Evolutionary conservation across 2,888 invertebrate species (phyloP).

Genomic region (Pachycephus smyrnensis): DNA sequence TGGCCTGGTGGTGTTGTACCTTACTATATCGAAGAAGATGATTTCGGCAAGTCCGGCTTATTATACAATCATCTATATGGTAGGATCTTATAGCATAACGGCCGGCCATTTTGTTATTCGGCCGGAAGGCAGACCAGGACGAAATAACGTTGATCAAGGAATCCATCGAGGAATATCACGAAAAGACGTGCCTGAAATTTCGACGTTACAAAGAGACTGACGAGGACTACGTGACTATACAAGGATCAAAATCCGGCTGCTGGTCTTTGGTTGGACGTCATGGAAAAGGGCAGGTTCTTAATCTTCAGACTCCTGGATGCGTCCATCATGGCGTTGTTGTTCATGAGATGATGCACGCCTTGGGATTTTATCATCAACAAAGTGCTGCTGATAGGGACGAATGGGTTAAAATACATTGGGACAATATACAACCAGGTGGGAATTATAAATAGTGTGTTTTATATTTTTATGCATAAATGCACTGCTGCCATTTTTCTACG

Average conservation of each 20-base stretch:
- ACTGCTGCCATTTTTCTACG: constrained; percentile 13
- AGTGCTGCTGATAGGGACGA: constrained; percentile 82
- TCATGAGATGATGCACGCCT: constrained; percentile 83
- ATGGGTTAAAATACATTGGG: constrained; percentile 79
- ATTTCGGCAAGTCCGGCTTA: constrained; percentile 68
- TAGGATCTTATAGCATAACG: constrained; percentile 5
- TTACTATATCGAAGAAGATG: constrained; percentile 69
- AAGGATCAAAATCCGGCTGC: constrained; percentile 72
- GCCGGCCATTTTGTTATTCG: not conserved
- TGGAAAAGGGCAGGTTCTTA: constrained; percentile 73
- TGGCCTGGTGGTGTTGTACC: constrained; percentile 72
- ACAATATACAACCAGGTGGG: constrained; percentile 75
- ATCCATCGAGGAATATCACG: constrained; percentile 73
- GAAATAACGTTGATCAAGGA: constrained; percentile 69
- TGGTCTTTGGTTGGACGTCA: constrained; percentile 76
- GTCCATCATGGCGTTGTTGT: constrained; percentile 69
- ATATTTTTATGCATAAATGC: not conserved
- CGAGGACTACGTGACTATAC: constrained; percentile 71
- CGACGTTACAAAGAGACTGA: constrained; percentile 71
- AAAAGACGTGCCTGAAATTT: constrained; percentile 75
- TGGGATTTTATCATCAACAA: constrained; percentile 89
- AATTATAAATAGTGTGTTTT: not conserved
- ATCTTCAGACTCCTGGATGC: constrained; percentile 67
- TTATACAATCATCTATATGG: not conserved
- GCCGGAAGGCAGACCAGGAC: constrained; percentile 58